Conservation (phyloP, 2,113 vertebrate genomes). For the Corynorhinus townsendii region DNA sequence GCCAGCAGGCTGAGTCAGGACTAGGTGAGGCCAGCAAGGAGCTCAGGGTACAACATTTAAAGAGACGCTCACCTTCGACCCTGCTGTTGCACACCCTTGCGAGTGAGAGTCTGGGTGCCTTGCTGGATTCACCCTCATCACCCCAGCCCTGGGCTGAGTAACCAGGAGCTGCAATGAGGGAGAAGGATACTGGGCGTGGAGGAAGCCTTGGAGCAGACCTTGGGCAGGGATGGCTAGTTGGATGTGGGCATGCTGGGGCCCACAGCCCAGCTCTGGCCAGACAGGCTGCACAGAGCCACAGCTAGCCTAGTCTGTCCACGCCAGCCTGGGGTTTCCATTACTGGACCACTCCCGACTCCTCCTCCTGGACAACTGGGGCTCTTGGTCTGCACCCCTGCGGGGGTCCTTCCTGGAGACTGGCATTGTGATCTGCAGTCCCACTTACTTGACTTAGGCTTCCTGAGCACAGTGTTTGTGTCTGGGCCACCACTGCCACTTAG, state of each 20-base stretch:
- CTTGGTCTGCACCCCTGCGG: neutral
- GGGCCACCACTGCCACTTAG: neutral
- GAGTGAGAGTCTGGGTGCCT: fast-evolving
- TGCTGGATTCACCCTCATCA: neutral
- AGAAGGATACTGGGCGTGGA: neutral
- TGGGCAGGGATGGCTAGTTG: neutral
- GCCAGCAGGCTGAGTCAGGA: neutral
- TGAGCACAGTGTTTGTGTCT: neutral
- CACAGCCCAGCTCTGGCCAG: neutral
- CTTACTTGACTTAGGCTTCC: neutral
- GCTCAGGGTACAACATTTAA: neutral
- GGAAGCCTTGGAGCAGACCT: neutral
- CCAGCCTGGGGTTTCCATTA: neutral
- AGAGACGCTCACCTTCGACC: neutral
- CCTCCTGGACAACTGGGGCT: neutral
- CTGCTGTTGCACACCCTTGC: neutral
- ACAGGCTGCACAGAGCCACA: neutral
- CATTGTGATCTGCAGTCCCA: neutral
- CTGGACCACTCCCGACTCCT: neutral
- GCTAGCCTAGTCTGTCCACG: neutral
- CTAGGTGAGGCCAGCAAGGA: neutral
- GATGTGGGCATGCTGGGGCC: too few species aligned
- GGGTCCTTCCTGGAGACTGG: neutral
- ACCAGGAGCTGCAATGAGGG: neutral
- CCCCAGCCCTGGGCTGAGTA: neutral